Base-by-base conservation (phyloP, 2,113 vertebrate genomes). In the Brachyistius frenatus region DNA sequence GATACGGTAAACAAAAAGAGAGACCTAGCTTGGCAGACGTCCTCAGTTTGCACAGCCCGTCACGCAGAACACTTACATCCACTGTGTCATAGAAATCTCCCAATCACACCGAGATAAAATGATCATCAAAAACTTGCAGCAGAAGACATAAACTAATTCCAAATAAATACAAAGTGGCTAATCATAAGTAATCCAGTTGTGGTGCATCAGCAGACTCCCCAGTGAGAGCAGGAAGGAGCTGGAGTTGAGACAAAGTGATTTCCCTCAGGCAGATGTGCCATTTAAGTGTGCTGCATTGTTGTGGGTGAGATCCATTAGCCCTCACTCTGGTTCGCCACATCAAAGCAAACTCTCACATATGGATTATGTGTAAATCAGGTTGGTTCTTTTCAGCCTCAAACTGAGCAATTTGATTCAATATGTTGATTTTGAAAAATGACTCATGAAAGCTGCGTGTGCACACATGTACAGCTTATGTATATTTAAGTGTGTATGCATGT, bases 291-390 rank as follows among this genome's bases (percentile, higher is more conserved):
- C 95, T 94, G 93, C 94, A 96, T 97, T 97, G 96, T 96, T 95
- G 95, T 95, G 95, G 94, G 95, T 94, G 94, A 95, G 95, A 95
- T 96, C 95, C 96, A 97, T 97, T 97, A 98, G 95, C 89, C 94
- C 88, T 92, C 87, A 69, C 94, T 95, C 93, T 94, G 96, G 93
- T 95, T 95, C 92, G 94, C 94, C 95, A 97, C 96, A 97, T 97
- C 96, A 98, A 97, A 97, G 96, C 91, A 94, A 93, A 93, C 91
- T 91, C 95, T 95, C 92, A 95, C 95, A 94, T 95, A 96, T 96
- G 96, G 95, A 96, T 97, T 95, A 96, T 91, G 92, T 94, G 90
- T 94, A 96, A 97, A 92, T 95, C 94, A 95, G 92, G 93, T 95
- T 11, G 58, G 62, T 74, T 67, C 50, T 71, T 95, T 94, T 6